phyloP scores from a whole-genome alignment of 2,113 vertebrate genomes.

The Odocoileus hemionus region DNA sequence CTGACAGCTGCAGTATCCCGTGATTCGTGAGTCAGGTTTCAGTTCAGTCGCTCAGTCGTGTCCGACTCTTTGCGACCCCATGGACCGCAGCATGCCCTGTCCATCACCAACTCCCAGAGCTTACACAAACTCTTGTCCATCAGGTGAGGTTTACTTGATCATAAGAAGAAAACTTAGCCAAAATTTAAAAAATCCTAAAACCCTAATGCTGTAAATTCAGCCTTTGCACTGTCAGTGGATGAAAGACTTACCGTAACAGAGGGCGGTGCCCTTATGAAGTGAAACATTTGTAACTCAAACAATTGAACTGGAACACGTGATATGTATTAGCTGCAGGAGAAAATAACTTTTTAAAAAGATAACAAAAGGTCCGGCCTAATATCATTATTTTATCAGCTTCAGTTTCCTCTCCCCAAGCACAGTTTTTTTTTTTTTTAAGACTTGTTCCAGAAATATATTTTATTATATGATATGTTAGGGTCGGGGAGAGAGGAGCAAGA shows the following conservation, averaged over 20 bases:
- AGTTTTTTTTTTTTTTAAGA: background rate
- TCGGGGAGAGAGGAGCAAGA: background rate
- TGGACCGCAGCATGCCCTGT: background rate
- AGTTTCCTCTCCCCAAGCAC: background rate
- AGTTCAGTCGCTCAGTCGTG: background rate
- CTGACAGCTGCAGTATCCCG: background rate
- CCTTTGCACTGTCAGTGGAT: background rate
- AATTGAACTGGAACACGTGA: background rate
- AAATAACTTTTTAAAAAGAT: background rate
- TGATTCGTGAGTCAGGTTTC: background rate
- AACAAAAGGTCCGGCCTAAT: background rate
- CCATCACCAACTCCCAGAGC: background rate
- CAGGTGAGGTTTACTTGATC: background rate
- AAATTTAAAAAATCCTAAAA: background rate
- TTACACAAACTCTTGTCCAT: background rate
- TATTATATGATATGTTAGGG: background rate
- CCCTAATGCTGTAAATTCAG: background rate
- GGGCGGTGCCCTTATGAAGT: background rate
- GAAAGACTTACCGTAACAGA: background rate
- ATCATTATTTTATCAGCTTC: background rate
- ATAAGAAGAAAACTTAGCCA: background rate
- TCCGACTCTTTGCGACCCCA: background rate
- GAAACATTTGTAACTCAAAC: background rate
- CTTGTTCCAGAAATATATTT: slow-evolving; percentile 4
- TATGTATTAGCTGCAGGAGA: background rate